These are phyloP conservation scores for Macrotrachela quadricornifera DNA, from an alignment of 1,140 invertebrate genomes.

Conservation along the genomic window DNA sequence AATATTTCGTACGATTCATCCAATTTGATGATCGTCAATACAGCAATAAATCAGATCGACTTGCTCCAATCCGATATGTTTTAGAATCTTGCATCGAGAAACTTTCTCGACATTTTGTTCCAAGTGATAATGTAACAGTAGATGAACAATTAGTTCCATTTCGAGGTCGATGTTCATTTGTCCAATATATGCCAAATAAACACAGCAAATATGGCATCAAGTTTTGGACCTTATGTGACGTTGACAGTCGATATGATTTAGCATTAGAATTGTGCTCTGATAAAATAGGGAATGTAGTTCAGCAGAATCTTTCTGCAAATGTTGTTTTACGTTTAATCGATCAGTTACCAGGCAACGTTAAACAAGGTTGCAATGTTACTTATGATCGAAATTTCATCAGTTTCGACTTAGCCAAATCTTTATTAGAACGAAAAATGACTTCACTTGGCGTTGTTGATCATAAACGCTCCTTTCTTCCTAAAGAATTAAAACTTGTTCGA, in stretches of 20 bases:
- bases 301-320: too few species aligned
- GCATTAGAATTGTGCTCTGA: background rate
- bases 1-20: too few species aligned
- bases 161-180: slow-evolving; percentile 8
- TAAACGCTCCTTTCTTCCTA: background rate
- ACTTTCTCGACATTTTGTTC: background rate
- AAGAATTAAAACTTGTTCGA: background rate
- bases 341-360: too few species aligned
- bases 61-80: background rate
- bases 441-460: background rate
- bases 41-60: too few species aligned
- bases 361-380: background rate
- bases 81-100: background rate
- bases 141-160: slow-evolving; percentile 11
- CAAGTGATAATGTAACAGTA: slow-evolving; percentile 6
- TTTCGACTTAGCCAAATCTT: background rate
- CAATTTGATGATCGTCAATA: too few species aligned
- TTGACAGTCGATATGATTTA: background rate
- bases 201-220: background rate
- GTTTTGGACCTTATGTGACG: background rate
- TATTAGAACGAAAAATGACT: background rate
- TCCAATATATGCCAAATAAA: slow-evolving; percentile 13
- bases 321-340: too few species aligned
- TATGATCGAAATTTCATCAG: background rate
- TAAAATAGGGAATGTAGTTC: background rate